phyloP scores from a whole-genome alignment of 1,140 invertebrate genomes.

The Micrasema longulum region DNA sequence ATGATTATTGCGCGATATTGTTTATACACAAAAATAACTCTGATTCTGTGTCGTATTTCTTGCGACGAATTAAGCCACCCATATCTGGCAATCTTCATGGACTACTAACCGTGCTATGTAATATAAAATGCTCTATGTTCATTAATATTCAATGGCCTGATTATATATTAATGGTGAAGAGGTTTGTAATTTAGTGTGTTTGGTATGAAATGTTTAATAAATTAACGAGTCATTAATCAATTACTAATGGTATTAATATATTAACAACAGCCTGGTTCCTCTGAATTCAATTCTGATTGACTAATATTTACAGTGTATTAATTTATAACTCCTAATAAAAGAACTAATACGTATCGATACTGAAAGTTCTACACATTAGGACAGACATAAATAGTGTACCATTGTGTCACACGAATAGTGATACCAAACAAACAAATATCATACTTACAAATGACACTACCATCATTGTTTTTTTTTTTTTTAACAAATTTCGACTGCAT shows the following conservation, averaged over 20 bases:
- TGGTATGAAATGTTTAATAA: neutral
- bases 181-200: conserved; percentile 9
- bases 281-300: neutral
- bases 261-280: conserved; percentile 15
- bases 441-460: conserved; percentile 36
- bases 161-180: conserved; percentile 12
- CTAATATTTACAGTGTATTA: neutral
- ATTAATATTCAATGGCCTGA: conserved; percentile 25
- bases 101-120: conserved; percentile 27
- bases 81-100: conserved; percentile 4
- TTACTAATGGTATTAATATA: neutral
- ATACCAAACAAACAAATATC: conserved; percentile 7
- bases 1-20: neutral
- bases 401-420: neutral
- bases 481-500: neutral
- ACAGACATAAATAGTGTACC: no score
- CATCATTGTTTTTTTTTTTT: conserved; percentile 11
- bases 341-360: no score
- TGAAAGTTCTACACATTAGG: no score
- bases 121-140: conserved; percentile 20
- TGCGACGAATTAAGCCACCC: neutral
- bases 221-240: no score
- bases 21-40: no score
- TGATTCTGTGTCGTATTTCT: no score
- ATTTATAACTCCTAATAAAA: no score